Percentiles rank a stretch among this genome's conserved stretches.
Conservation (phyloP, 2,888 invertebrate species). For the Gymnoscelis rufifasciata region DNA sequence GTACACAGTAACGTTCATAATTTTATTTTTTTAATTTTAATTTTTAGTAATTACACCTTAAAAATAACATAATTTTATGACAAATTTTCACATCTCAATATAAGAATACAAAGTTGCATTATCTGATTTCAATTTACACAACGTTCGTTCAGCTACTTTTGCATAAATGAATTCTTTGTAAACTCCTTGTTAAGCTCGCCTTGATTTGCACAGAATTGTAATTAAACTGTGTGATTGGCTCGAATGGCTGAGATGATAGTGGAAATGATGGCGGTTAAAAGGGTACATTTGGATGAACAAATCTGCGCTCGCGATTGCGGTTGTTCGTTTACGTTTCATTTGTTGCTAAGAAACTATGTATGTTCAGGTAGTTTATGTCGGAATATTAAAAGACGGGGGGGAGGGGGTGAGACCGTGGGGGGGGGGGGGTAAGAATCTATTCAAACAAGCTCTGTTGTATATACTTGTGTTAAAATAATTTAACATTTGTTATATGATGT, state of each 20-base stretch:
- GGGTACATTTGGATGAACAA: not conserved
- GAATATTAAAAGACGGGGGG: too few relatives aligned
- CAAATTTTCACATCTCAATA: not conserved
- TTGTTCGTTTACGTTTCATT: not conserved
- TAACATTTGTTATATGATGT: too few relatives aligned
- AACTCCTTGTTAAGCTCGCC: slow-evolving; percentile 41
- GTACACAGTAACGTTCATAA: too few relatives aligned
- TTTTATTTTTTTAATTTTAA: too few relatives aligned
- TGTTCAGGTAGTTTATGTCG: too few relatives aligned
- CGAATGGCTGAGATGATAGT: slow-evolving; percentile 16
- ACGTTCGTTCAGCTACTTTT: slow-evolving; percentile 2
- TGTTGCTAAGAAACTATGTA: too few relatives aligned
- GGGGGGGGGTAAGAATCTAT: too few relatives aligned
- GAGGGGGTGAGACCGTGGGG: too few relatives aligned
- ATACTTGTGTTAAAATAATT: too few relatives aligned
- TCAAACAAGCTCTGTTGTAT: too few relatives aligned
- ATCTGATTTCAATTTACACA: not conserved
- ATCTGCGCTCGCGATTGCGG: not conserved
- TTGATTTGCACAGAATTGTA: slow-evolving; percentile 30
- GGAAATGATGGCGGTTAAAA: slow-evolving; percentile 12
- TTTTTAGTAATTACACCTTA: too few relatives aligned
- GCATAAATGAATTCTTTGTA: slow-evolving; percentile 7
- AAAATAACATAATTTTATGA: too few relatives aligned
- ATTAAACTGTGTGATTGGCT: slow-evolving; percentile 25
- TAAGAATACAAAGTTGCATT: not conserved